Conservation (phyloP, 2,888 invertebrate species). For the Stenotaenia linearis region DNA sequence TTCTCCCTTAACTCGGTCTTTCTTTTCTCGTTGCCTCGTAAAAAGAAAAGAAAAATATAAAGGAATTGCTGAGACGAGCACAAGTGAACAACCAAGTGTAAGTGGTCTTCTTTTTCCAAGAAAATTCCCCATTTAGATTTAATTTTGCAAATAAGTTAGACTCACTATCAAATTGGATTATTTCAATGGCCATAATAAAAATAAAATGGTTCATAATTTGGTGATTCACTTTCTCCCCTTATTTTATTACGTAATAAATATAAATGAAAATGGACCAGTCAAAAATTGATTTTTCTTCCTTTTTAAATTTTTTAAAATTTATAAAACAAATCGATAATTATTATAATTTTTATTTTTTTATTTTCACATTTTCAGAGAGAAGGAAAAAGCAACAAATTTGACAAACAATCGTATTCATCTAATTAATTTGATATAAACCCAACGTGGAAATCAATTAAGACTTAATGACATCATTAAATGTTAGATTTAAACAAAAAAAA, state of each 20-base stretch:
- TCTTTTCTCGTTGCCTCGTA: constrained; percentile 2
- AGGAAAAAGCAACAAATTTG: background rate
- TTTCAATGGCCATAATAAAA: background rate
- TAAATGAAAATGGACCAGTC: constrained; percentile 7
- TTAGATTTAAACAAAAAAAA: background rate
- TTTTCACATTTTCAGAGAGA: no score
- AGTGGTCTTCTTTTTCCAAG: background rate
- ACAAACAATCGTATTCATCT: background rate
- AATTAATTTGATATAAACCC: background rate
- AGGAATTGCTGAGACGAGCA: constrained; percentile 23
- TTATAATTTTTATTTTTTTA: no score
- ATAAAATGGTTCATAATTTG: constrained; percentile 15
- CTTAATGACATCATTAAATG: background rate
- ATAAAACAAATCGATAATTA: background rate
- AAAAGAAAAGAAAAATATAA: constrained; percentile 24
- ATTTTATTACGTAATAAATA: background rate
- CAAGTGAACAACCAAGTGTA: background rate
- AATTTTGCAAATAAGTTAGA: constrained; percentile 21
- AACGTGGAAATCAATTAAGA: background rate
- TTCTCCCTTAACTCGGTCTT: background rate
- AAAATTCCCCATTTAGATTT: constrained; percentile 8
- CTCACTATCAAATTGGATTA: constrained; percentile 21
- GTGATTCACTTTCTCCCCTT: constrained; percentile 9
- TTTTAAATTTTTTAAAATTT: background rate
- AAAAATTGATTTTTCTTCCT: constrained; percentile 15